Evolutionary conservation across 2,113 vertebrate genomes (phyloP).

Genomic region (Sorex araneus): DNA sequence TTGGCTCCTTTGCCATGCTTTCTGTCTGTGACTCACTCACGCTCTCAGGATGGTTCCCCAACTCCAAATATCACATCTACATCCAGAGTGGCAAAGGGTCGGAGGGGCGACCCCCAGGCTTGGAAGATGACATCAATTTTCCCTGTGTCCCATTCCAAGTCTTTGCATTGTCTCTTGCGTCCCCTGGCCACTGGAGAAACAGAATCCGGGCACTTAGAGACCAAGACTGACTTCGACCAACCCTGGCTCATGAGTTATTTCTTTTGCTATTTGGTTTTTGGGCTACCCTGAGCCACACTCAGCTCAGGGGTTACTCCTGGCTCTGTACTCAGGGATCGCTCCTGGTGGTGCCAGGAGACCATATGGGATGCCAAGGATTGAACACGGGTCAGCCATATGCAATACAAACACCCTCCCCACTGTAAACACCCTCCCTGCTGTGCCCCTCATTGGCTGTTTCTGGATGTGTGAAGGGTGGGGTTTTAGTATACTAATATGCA

Average conservation of each 20-base stretch:
- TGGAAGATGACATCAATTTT: not conserved
- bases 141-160: not conserved
- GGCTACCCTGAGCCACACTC: too few species aligned
- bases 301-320: too few species aligned
- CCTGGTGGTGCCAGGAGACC: too few species aligned
- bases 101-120: not conserved
- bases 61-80: constrained; percentile 47
- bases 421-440: too few species aligned
- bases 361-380: too few species aligned
- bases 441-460: not conserved
- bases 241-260: not conserved
- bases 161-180: not conserved
- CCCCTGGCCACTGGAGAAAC: not conserved
- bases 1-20: constrained; percentile 30
- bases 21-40: not conserved
- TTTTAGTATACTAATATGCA: too few species aligned
- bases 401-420: too few species aligned
- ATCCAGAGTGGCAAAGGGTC: constrained; percentile 43
- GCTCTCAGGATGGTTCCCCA: constrained; percentile 44
- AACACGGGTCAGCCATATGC: too few species aligned
- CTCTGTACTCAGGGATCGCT: too few species aligned
- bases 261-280: too few species aligned
- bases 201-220: not conserved
- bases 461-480: not conserved
- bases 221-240: not conserved